Base-by-base conservation (phyloP, 2,888 invertebrate genomes). In the Tigriopus californicus region DNA sequence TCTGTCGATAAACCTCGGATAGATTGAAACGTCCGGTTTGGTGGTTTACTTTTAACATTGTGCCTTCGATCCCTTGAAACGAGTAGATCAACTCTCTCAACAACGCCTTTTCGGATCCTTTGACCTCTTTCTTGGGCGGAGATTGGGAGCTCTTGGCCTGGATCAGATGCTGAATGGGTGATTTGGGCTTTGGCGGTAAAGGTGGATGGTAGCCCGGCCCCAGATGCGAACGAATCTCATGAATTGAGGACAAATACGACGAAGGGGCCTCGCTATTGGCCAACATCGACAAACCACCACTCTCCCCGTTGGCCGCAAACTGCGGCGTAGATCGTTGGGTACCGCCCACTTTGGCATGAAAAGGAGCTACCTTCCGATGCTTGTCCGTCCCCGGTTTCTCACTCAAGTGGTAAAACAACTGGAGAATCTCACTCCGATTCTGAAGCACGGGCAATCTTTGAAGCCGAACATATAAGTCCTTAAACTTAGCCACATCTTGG, bases 11-110 rank as follows among this genome's bases (percentile, higher is more conserved):
- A 1, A 49, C 15, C 12, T n/a, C 22, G 20, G 24, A 44, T 6
- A 49, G 10, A 40, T 15, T 24, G 18, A 78, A 80, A 49, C 78
- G 78, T 62, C 76, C 69, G 11, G 65, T 66, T 46, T 66, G 72
- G 68, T 83, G 80, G 66, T 80, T 78, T 63, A 79, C 79, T 33
- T 33, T 33, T 22, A 86, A 73, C 66, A 80, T 77, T 66, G 80
- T 81, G 20, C 88, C 83, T 66, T 85, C 83, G 61, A 94, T 85
- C 3, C 94, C 94, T 68, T 90, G 88, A 63, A 92, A 83, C 1
- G 83, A 81, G 67, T 85, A 83, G 54, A 94, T 79, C 12, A 89
- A 78, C 67, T 88, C 89, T 66, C 72, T 67, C 22, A 76, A 65
- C 44, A 76, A 65, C 13, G 68, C 69, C 20, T 64, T 62, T 62